Conservation (phyloP, 2,113 vertebrate species). For the Bubalus kerabau region DNA sequence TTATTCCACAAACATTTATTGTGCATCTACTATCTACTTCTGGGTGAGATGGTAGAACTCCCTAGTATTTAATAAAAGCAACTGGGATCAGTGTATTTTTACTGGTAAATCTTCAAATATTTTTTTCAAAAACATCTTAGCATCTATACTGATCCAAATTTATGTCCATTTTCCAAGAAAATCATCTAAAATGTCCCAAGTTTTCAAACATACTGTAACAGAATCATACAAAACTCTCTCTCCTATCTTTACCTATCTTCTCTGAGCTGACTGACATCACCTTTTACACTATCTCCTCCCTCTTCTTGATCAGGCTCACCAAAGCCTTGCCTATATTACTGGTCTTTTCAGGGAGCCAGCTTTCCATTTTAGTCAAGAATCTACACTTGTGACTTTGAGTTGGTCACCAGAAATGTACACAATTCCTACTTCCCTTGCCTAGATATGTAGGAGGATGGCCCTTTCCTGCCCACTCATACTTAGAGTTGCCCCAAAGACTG, state of each 20-base stretch:
- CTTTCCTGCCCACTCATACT: not conserved
- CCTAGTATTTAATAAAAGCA: not conserved
- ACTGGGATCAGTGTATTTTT: not conserved
- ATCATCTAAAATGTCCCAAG: not conserved
- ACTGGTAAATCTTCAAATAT: not conserved
- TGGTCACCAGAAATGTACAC: not conserved
- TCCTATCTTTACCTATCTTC: not conserved
- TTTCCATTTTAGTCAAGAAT: not conserved
- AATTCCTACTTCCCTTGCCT: not conserved
- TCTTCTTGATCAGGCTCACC: not conserved
- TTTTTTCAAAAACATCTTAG: not conserved
- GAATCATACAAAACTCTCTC: not conserved
- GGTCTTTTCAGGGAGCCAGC: not conserved
- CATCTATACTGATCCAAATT: not conserved
- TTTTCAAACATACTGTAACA: not conserved
- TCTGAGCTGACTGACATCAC: no score
- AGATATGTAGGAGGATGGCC: not conserved
- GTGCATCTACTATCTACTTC: not conserved
- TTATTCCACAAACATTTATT: not conserved
- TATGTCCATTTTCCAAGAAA: not conserved
- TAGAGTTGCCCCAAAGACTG: not conserved
- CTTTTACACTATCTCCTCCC: no score
- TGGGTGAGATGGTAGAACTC: not conserved
- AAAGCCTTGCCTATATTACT: not conserved
- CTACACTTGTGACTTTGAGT: not conserved